These are phyloP conservation scores for Gymnodraco acuticeps DNA, from an alignment of 2,797 vertebrate genomes.

Conservation along the genomic window DNA sequence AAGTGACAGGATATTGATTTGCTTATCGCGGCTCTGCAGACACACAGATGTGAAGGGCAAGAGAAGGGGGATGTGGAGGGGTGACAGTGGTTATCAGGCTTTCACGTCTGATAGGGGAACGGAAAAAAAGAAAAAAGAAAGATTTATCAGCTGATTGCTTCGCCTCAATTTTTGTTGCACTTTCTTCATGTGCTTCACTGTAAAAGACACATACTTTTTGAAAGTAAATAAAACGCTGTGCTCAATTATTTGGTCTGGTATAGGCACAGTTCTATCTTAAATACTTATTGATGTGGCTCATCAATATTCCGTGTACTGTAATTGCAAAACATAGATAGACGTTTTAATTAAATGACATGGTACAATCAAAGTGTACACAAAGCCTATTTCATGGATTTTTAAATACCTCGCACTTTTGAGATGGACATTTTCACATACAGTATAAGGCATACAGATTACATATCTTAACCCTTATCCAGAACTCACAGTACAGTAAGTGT, in stretches of 20 bases:
- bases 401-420: constrained; percentile 20
- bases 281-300: constrained; percentile 71
- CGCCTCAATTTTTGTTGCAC: constrained; percentile 84
- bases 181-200: constrained; percentile 80
- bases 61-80: constrained; percentile 68
- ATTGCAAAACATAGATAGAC: constrained; percentile 63
- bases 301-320: constrained; percentile 67
- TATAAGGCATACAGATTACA: background rate
- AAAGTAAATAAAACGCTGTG: constrained; percentile 76
- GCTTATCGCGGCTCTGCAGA: constrained; percentile 88
- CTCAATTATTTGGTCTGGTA: constrained; percentile 65
- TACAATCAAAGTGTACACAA: constrained; percentile 49
- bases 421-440: constrained; percentile 30
- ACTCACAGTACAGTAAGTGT: constrained; percentile 3
- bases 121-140: constrained; percentile 69
- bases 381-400: constrained; percentile 57
- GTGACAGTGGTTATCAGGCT: constrained; percentile 85
- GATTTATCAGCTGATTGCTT: constrained; percentile 87
- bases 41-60: constrained; percentile 87
- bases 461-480: constrained; percentile 27
- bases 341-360: constrained; percentile 70
- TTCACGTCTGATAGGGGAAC: constrained; percentile 85
- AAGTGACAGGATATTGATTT: constrained; percentile 92
- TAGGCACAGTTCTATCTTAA: constrained; percentile 66
- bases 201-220: constrained; percentile 74